Conservation (phyloP, 2,113 vertebrate genomes). For the Microcebus griseorufus region DNA sequence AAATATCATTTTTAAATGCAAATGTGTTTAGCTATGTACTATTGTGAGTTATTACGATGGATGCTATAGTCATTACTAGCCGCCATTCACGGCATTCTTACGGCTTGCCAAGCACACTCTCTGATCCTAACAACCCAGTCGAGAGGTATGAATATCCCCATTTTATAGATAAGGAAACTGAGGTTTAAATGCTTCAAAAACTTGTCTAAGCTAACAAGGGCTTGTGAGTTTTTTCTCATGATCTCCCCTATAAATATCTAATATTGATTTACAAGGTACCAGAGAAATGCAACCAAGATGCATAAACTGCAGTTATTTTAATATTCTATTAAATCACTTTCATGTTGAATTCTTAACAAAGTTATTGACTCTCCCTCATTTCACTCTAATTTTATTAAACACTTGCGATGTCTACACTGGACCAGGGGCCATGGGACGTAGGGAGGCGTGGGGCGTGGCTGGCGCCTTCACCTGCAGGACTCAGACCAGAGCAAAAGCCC, state of each 20-base stretch:
- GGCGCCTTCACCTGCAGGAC: neutral
- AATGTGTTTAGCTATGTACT: neutral
- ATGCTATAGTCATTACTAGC: neutral
- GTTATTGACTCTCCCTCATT: neutral
- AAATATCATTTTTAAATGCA: neutral
- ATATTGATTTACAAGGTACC: neutral
- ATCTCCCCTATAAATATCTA: neutral
- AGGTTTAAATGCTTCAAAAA: neutral
- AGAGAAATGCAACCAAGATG: neutral
- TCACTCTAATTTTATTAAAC: neutral
- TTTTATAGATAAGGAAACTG: neutral
- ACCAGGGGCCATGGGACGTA: rapidly evolving
- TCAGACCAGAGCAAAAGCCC: neutral
- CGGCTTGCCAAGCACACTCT: neutral
- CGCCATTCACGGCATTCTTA: neutral
- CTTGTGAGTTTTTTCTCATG: neutral
- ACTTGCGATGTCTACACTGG: neutral
- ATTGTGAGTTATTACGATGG: neutral
- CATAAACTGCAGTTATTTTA: neutral
- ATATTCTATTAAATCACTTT: neutral
- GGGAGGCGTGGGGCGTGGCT: neutral
- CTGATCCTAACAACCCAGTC: neutral
- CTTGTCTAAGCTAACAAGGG: neutral
- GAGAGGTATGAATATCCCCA: neutral
- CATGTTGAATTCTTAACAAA: neutral